Percentiles rank a stretch among this genome's conserved stretches.
phyloP scores from a whole-genome alignment of 2,797 vertebrate genomes.

The Aulostomus chinensis region DNA sequence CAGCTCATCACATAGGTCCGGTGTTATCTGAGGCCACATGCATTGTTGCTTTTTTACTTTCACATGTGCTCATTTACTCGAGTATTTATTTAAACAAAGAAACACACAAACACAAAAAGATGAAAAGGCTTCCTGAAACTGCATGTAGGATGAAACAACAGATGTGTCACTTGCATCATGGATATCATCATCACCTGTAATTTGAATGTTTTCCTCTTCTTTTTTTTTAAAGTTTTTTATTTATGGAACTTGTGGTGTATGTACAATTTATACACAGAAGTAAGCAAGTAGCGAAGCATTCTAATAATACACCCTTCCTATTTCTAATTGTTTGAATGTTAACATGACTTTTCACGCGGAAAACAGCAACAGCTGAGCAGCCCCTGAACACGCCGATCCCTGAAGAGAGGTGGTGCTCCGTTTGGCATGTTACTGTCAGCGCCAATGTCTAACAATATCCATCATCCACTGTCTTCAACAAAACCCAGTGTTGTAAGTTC shows the following conservation, averaged over 20 bases:
- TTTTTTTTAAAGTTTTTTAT: too few species aligned
- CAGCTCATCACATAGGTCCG: slow-evolving; percentile 38
- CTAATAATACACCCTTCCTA: too few species aligned
- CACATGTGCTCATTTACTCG: slow-evolving; percentile 41
- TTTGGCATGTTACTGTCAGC: neutral
- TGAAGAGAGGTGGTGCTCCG: neutral
- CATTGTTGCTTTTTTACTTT: slow-evolving; percentile 23
- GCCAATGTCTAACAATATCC: neutral
- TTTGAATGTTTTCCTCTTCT: too few species aligned
- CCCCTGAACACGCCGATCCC: neutral
- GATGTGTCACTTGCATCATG: slow-evolving; percentile 1
- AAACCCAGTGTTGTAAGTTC: slow-evolving; percentile 1
- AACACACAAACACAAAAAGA: slow-evolving; percentile 36
- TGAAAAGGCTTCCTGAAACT: slow-evolving; percentile 34
- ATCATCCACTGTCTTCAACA: neutral
- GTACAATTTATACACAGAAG: too few species aligned
- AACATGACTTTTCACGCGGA: neutral
- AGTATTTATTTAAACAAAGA: slow-evolving; percentile 65
- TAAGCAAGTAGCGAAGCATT: too few species aligned
- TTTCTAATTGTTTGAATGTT: slow-evolving; percentile 3
- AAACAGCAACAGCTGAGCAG: neutral
- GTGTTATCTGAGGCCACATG: slow-evolving; percentile 36
- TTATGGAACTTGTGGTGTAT: too few species aligned
- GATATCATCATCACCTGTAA: too few species aligned
- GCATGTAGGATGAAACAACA: slow-evolving; percentile 16